These are phyloP conservation scores for Pavo muticus DNA, from an alignment of 2,113 vertebrate genomes.

Conservation along the genomic window DNA sequence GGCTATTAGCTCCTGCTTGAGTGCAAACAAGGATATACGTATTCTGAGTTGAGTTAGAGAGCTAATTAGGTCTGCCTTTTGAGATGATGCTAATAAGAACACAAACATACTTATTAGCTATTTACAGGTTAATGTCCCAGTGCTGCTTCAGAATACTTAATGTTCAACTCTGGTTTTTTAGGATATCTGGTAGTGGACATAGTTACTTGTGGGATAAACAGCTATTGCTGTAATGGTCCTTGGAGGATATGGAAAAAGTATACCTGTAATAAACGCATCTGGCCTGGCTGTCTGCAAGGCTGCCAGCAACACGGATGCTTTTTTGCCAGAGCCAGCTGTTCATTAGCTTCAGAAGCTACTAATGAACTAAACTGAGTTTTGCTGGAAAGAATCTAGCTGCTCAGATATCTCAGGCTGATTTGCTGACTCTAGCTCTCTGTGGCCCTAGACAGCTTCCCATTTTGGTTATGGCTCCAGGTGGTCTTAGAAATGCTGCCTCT, in stretches of 20 bases:
- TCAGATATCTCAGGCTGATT: not conserved
- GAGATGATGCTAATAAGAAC: not conserved
- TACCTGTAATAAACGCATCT: not conserved
- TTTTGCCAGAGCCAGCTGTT: not conserved
- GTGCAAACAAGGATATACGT: not conserved
- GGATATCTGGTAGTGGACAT: not conserved
- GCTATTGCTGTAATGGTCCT: rapidly evolving
- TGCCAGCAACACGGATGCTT: not conserved
- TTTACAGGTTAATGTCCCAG: not conserved
- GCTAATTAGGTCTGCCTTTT: not conserved
- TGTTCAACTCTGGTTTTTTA: not conserved
- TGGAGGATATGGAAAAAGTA: not conserved
- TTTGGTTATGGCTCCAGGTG: not conserved
- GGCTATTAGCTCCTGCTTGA: not conserved
- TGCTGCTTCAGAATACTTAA: not conserved
- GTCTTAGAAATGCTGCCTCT: not conserved
- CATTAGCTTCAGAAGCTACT: not conserved
- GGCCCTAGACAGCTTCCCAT: not conserved
- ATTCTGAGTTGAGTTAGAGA: not conserved
- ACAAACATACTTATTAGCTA: not conserved
- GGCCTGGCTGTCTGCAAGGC: not conserved
- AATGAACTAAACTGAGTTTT: not conserved
- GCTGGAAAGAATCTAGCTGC: not conserved
- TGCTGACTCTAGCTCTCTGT: rapidly evolving
- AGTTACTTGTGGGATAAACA: not conserved